These are phyloP conservation scores for Choristoneura rosaceana DNA, from an alignment of 2,888 invertebrate genomes.

Conservation along the genomic window DNA sequence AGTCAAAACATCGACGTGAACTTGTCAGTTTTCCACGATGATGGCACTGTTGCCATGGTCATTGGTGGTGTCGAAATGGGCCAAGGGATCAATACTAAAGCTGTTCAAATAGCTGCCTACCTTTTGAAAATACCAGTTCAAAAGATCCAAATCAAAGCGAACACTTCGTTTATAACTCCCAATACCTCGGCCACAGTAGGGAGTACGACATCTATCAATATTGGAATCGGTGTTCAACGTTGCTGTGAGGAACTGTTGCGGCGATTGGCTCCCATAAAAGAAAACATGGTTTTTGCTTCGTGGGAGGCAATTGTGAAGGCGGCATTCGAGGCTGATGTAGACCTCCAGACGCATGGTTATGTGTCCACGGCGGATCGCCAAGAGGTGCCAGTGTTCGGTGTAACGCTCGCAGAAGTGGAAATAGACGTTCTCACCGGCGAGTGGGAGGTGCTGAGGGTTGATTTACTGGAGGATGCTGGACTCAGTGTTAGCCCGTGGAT, in stretches of 20 bases:
- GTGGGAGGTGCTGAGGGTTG: slow-evolving; percentile 86
- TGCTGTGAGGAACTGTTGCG: slow-evolving; percentile 77
- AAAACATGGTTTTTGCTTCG: slow-evolving; percentile 71
- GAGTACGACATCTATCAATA: slow-evolving; percentile 87
- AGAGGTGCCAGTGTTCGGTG: slow-evolving; percentile 79
- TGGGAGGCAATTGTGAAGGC: slow-evolving; percentile 82
- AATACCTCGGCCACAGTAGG: slow-evolving; percentile 88
- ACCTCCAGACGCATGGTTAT: slow-evolving; percentile 67
- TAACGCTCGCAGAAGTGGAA: slow-evolving; percentile 88
- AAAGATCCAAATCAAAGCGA: slow-evolving; percentile 87
- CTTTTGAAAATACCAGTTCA: slow-evolving; percentile 87
- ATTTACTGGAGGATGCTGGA: slow-evolving; percentile 89
- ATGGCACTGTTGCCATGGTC: slow-evolving; percentile 87
- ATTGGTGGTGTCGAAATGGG: slow-evolving; percentile 89
- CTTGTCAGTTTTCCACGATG: slow-evolving; percentile 83
- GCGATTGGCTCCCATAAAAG: slow-evolving; percentile 75
- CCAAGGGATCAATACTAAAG: slow-evolving; percentile 90
- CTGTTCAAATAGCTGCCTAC: slow-evolving; percentile 87
- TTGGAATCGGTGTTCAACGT: slow-evolving; percentile 82
- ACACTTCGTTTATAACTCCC: slow-evolving; percentile 85
- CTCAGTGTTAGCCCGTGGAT: slow-evolving; percentile 87
- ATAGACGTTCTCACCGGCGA: slow-evolving; percentile 91
- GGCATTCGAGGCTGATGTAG: slow-evolving; percentile 70
- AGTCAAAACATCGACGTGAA: slow-evolving; percentile 71
- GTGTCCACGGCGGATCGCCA: slow-evolving; percentile 59